Percentiles rank a stretch among this genome's conserved stretches.
These are phyloP conservation scores for Amphimallon solstitiale DNA, from an alignment of 2,888 invertebrate genomes.

Conservation along the genomic window DNA sequence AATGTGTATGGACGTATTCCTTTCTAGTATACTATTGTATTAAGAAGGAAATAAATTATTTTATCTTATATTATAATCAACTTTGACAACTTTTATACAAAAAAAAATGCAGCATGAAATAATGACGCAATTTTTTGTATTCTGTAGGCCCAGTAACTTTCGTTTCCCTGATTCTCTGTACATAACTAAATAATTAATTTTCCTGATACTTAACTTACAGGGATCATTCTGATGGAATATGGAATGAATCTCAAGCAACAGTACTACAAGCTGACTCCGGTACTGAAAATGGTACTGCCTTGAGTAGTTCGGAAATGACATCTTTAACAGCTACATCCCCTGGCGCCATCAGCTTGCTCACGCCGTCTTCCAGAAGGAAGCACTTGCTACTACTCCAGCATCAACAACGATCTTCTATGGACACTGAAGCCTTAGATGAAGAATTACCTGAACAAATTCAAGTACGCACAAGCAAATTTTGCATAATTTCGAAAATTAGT, in stretches of 20 bases:
- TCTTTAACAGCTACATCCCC: constrained; percentile 64
- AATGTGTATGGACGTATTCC: too few species aligned
- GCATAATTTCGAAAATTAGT: background rate
- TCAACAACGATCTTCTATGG: constrained; percentile 86
- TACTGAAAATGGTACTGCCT: constrained; percentile 72
- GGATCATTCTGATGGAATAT: constrained; percentile 87
- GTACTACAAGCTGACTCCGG: constrained; percentile 80
- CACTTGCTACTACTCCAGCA: constrained; percentile 82
- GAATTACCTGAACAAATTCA: constrained; percentile 74
- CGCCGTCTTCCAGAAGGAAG: constrained; percentile 82
- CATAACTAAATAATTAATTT: too few species aligned
- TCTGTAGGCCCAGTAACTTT: background rate
- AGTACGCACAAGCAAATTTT: constrained; percentile 54
- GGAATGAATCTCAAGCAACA: constrained; percentile 91
- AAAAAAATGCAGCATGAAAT: too few species aligned
- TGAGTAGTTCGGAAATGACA: constrained; percentile 64
- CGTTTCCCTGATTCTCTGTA: too few species aligned
- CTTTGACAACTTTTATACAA: too few species aligned
- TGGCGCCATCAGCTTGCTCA: constrained; percentile 71
- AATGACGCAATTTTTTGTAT: constrained; percentile 31
- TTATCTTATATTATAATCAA: too few species aligned
- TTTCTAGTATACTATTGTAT: too few species aligned
- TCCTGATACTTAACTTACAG: too few species aligned
- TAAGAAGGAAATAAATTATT: too few species aligned
- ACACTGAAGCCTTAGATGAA: constrained; percentile 83